phyloP scores from a whole-genome alignment of 2,888 invertebrate genomes.

The Keiferia lycopersicella region DNA sequence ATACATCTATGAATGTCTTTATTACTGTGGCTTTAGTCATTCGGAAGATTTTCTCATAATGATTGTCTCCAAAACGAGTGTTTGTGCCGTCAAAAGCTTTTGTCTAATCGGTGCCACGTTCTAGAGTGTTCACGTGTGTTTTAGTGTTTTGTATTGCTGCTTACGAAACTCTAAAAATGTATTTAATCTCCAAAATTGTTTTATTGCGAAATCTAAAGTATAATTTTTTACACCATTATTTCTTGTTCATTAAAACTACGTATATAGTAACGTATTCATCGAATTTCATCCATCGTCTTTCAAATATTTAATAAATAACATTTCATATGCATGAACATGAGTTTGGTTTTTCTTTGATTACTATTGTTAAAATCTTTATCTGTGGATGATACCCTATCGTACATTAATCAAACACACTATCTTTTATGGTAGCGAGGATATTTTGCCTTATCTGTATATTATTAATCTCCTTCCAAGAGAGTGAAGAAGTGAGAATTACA shows the following conservation, averaged over 20 bases:
- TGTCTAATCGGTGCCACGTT: slow-evolving; percentile 76
- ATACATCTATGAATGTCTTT: slow-evolving; percentile 81
- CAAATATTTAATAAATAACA: background rate
- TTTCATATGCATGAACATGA: slow-evolving; percentile 28
- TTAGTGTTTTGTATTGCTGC: background rate
- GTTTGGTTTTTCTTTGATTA: slow-evolving; percentile 33
- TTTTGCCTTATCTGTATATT: slow-evolving; percentile 7
- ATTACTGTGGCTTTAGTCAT: slow-evolving; percentile 79
- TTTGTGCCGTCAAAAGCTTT: slow-evolving; percentile 76
- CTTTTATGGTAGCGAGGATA: slow-evolving; percentile 29
- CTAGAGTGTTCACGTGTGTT: slow-evolving; percentile 51
- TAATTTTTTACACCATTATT: no score
- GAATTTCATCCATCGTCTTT: background rate
- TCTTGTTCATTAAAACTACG: no score
- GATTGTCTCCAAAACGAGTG: slow-evolving; percentile 80
- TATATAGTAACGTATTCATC: no score
- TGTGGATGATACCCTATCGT: slow-evolving; percentile 39
- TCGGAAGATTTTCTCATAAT: slow-evolving; percentile 81
- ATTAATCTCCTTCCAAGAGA: slow-evolving; percentile 24
- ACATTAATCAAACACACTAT: slow-evolving; percentile 45
- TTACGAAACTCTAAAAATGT: background rate
- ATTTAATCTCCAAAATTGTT: background rate
- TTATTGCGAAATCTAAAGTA: background rate
- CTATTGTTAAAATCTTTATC: slow-evolving; percentile 32
- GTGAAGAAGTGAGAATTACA: background rate